These are phyloP conservation scores for Synergus laeviventris DNA, from an alignment of 2,888 invertebrate genomes.

Conservation along the genomic window DNA sequence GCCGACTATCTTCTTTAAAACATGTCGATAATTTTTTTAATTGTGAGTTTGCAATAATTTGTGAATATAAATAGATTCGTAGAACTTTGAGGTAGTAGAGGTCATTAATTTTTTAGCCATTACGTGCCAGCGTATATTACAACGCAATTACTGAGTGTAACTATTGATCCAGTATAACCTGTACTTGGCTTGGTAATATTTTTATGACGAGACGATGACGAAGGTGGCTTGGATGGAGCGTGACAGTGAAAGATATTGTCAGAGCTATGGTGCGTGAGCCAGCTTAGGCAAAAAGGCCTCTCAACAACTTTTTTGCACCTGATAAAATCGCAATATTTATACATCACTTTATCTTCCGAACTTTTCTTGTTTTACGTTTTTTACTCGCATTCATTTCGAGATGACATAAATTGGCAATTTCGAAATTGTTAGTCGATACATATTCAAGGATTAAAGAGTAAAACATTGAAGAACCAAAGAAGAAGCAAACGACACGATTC, in stretches of 20 bases:
- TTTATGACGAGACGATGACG: constrained; percentile 23
- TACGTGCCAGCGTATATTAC: constrained; percentile 56
- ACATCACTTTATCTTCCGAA: constrained; percentile 4
- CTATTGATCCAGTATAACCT: constrained; percentile 59
- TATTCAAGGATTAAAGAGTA: too few relatives aligned
- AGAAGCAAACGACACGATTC: too few relatives aligned
- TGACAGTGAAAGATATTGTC: constrained; percentile 24
- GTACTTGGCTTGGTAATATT: constrained; percentile 7
- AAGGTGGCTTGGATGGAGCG: background rate
- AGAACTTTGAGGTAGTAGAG: background rate
- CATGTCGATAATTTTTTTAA: background rate
- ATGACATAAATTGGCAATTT: too few relatives aligned
- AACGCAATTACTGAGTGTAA: constrained; percentile 60
- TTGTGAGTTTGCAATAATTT: background rate
- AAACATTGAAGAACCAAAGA: too few relatives aligned
- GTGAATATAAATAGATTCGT: background rate
- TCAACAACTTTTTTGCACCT: constrained; percentile 10
- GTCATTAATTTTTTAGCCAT: background rate
- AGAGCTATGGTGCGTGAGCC: background rate
- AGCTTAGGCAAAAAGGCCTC: background rate
- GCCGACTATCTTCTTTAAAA: constrained; percentile 17
- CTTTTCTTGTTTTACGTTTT: background rate
- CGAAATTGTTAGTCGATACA: too few relatives aligned
- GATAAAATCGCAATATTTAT: constrained; percentile 18
- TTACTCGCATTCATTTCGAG: background rate